Conservation (phyloP, 1,140 invertebrate species). For the Drosophila carrolli region DNA sequence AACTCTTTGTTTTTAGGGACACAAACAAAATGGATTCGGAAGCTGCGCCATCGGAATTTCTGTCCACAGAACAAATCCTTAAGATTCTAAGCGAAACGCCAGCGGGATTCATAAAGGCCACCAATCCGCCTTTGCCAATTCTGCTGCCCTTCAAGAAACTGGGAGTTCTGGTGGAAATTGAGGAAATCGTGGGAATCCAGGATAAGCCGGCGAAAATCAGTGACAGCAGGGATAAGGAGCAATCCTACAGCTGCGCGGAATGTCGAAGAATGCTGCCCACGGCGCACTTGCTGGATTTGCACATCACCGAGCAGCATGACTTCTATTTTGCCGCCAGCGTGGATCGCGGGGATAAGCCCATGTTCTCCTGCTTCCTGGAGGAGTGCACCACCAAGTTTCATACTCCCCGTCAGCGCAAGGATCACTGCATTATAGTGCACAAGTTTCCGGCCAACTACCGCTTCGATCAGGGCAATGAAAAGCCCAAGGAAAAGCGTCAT, state of each 20-base stretch:
- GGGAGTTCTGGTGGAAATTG: conserved; percentile 56
- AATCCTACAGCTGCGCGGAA: conserved; percentile 59
- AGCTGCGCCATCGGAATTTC: background rate
- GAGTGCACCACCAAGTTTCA: conserved; percentile 87
- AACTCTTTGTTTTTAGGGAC: background rate
- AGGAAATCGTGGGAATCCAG: conserved; percentile 41
- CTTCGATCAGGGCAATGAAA: conserved; percentile 83
- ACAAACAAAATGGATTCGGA: conserved; percentile 28
- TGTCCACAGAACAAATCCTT: conserved; percentile 32
- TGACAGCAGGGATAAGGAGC: conserved; percentile 20
- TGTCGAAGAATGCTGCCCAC: conserved; percentile 88
- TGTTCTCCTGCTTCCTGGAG: conserved; percentile 88
- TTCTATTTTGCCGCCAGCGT: conserved; percentile 87
- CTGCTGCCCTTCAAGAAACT: conserved; percentile 55
- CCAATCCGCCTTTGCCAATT: background rate
- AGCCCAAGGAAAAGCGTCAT: conserved; percentile 28
- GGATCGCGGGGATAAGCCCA: conserved; percentile 87
- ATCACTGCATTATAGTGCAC: conserved; percentile 88
- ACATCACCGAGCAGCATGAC: conserved; percentile 89
- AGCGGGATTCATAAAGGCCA: conserved; percentile 23
- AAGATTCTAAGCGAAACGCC: conserved; percentile 18
- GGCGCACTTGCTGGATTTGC: conserved; percentile 89
- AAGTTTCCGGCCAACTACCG: conserved; percentile 89
- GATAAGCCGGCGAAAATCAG: background rate
- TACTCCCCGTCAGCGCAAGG: conserved; percentile 85